Evolutionary conservation across 2,888 invertebrate species (phyloP).

Genomic region (Drosophila greeni): DNA sequence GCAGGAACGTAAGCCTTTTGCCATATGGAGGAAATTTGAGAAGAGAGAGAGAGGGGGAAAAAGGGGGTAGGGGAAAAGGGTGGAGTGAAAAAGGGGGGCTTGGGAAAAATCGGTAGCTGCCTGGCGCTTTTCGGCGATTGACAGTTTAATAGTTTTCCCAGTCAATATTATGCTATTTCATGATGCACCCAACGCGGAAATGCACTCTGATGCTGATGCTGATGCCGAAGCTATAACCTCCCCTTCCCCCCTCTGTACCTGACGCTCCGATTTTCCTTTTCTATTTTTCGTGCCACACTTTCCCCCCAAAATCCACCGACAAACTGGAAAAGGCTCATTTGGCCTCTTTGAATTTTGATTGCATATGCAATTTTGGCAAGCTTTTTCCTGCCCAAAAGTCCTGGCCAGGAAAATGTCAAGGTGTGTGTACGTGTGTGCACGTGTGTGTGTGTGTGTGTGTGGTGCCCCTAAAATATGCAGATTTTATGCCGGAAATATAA

Average conservation of each 20-base stretch:
- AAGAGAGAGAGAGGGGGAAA: background rate
- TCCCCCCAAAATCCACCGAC: constrained; percentile 1
- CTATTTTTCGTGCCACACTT: background rate
- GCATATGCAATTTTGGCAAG: constrained; percentile 59
- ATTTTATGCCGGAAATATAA: constrained; percentile 54
- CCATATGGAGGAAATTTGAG: constrained; percentile 14
- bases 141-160: constrained; percentile 68
- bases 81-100: background rate
- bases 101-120: background rate
- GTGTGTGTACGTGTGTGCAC: constrained; percentile 3
- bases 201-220: background rate
- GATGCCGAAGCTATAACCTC: background rate
- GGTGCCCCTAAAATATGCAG: constrained; percentile 52
- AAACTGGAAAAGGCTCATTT: constrained; percentile 50
- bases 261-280: background rate
- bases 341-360: constrained; percentile 63
- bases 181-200: constrained; percentile 45
- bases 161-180: constrained; percentile 65
- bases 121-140: constrained; percentile 49
- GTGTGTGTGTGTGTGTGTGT: constrained; percentile 1
- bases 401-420: constrained; percentile 11
- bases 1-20: constrained; percentile 13
- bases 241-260: background rate
- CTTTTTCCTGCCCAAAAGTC: constrained; percentile 36
- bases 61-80: background rate